Base-by-base conservation (phyloP, 2,888 invertebrate genomes). In the Antitype chi region DNA sequence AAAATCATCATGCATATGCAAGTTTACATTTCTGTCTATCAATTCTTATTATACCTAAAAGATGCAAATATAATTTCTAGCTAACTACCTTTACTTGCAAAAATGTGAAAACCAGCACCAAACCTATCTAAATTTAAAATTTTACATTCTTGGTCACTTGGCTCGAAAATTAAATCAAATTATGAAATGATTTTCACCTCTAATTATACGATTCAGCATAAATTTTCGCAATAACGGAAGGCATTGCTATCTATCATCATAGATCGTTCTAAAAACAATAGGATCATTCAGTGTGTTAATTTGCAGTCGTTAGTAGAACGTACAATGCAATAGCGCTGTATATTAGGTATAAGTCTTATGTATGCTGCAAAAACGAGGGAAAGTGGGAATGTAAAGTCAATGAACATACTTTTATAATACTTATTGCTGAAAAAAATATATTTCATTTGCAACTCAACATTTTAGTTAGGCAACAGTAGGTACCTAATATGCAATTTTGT, bases 251-350 rank as follows among this genome's bases (percentile, higher is more conserved):
- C 47, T 81, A 81, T 32, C 47, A 74, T 74, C 70, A 76, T 53
- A 63, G 69, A 81, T 70, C 71, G 62, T 85, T 75, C 67, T 80
- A 32, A 80, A 86, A 88, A 88, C 87, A 87, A 87, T 82, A 79
- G 81, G 67, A 32, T 71, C 70, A 78, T 88, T 81, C 69, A 73
- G 8, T 59, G 64, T 38, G 70, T 64, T 80, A 79, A 76, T 78
- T 80, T 60, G 69, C 59, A 67, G 76, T 53, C 62, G 66, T 77
- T 66, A 74, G 72, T 63, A 71, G n/a, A 68, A 69, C 66, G 70
- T 70, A 79, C 64, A 71, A 69, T 81, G 76, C 70, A 85, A 88
- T 85, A 83, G 70, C 75, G 68, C 38, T 38, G 52, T 79, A 38
- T 70, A 70, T 78, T 70, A 74, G 63, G 47, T 76, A 64, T 66